Percentiles rank a stretch among this genome's conserved stretches.
Conservation (phyloP, 2,113 vertebrate genomes). For the Hippocampus comes region DNA sequence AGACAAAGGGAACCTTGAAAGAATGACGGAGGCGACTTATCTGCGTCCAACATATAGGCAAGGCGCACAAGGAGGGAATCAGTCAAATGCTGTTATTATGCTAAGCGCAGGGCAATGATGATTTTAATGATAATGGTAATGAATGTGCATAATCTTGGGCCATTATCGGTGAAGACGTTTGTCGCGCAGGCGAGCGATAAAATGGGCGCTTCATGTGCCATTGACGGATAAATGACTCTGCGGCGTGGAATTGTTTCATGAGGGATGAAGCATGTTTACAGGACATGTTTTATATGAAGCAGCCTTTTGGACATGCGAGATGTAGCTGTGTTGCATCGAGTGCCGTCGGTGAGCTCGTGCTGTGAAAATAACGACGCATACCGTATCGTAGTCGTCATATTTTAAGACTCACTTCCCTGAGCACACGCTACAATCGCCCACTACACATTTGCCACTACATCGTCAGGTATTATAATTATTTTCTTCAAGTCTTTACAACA, state of each 20-base stretch:
- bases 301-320: not conserved
- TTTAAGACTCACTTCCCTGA: no score
- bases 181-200: slow-evolving; percentile 30
- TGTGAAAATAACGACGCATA: not conserved
- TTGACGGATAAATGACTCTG: slow-evolving; percentile 50
- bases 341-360: not conserved
- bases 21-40: slow-evolving; percentile 7
- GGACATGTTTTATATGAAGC: slow-evolving; percentile 1
- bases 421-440: no score
- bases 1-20: slow-evolving; percentile 24
- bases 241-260: slow-evolving; percentile 25
- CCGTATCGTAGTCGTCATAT: no score
- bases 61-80: slow-evolving; percentile 28
- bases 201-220: slow-evolving; percentile 57
- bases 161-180: slow-evolving; percentile 57
- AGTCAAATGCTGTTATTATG: slow-evolving; percentile 48
- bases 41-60: not conserved
- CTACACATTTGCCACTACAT: no score
- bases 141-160: slow-evolving; percentile 66
- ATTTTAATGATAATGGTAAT: slow-evolving; percentile 68
- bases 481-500: no score
- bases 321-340: no score
- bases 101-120: slow-evolving; percentile 49
- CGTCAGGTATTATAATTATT: no score
- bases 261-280: slow-evolving; percentile 30